Conservation (phyloP, 1,140 invertebrate genomes). For the Laupala kohalensis region DNA sequence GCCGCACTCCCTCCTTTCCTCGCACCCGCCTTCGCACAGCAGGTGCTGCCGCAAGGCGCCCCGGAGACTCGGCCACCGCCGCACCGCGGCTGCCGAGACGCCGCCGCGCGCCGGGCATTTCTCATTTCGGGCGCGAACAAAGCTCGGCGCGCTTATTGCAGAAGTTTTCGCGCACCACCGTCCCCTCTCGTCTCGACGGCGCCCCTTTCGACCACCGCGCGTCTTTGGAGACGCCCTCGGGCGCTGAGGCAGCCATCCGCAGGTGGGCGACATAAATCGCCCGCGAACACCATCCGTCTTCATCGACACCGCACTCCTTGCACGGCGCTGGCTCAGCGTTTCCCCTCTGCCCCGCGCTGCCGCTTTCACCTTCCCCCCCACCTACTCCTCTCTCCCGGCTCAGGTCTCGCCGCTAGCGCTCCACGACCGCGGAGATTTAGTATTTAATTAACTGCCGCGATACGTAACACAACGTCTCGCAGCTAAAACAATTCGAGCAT, state of each 20-base stretch:
- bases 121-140: neutral
- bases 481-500: neutral
- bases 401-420: conserved; percentile 18
- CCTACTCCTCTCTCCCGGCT: conserved; percentile 16
- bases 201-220: neutral
- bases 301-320: conserved; percentile 11
- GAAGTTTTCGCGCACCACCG: neutral
- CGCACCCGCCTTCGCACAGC: too few species aligned
- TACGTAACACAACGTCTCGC: neutral
- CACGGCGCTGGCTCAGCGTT: conserved; percentile 10
- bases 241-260: neutral
- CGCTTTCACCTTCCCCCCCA: conserved; percentile 19
- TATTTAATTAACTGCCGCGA: neutral
- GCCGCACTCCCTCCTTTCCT: too few species aligned
- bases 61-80: neutral
- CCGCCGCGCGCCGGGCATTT: neutral
- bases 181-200: too few species aligned
- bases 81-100: too few species aligned
- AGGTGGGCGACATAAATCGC: neutral
- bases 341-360: conserved; percentile 17
- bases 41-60: too few species aligned
- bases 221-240: neutral
- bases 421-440: conserved; percentile 23
- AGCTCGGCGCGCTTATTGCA: neutral
- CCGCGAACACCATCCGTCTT: neutral